These are phyloP conservation scores for Balanococcus diminutus DNA, from an alignment of 2,888 invertebrate genomes.

Conservation along the genomic window DNA sequence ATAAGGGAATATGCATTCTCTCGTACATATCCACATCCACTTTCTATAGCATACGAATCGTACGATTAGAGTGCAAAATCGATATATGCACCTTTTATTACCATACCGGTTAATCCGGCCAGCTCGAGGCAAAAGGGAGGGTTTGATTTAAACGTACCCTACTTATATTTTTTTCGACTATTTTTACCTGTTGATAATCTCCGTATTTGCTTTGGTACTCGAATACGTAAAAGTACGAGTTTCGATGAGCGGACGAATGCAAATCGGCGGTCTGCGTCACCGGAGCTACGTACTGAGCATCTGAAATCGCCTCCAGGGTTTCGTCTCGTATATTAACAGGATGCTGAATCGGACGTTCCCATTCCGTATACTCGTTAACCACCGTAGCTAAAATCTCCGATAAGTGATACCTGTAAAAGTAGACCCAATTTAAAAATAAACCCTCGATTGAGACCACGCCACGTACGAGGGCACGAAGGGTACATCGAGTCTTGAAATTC, in stretches of 20 bases:
- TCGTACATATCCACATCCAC: background rate
- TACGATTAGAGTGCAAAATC: background rate
- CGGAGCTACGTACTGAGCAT: slow-evolving; percentile 92
- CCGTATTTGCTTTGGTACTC: slow-evolving; percentile 90
- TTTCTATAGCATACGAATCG: slow-evolving; percentile 43
- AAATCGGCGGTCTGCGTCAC: slow-evolving; percentile 83
- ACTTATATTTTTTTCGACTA: background rate
- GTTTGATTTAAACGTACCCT: background rate
- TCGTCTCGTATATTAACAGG: slow-evolving; percentile 88
- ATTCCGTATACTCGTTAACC: slow-evolving; percentile 96
- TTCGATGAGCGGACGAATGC: slow-evolving; percentile 61
- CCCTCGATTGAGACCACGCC: background rate
- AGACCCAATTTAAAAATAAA: too few relatives aligned
- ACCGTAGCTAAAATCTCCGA: slow-evolving; percentile 74
- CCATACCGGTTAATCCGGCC: background rate
- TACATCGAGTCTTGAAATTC: background rate
- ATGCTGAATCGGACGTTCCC: slow-evolving; percentile 90
- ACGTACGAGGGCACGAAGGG: background rate
- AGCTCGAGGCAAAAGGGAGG: background rate
- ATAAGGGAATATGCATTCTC: slow-evolving; percentile 32
- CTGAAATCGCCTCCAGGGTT: slow-evolving; percentile 84
- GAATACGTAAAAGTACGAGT: slow-evolving; percentile 86
- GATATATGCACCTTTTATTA: slow-evolving; percentile 18
- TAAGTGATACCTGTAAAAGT: slow-evolving; percentile 67
- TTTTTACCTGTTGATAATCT: slow-evolving; percentile 79